Base-by-base conservation (phyloP, 2,797 vertebrate genomes). In the Falco rusticolus region DNA sequence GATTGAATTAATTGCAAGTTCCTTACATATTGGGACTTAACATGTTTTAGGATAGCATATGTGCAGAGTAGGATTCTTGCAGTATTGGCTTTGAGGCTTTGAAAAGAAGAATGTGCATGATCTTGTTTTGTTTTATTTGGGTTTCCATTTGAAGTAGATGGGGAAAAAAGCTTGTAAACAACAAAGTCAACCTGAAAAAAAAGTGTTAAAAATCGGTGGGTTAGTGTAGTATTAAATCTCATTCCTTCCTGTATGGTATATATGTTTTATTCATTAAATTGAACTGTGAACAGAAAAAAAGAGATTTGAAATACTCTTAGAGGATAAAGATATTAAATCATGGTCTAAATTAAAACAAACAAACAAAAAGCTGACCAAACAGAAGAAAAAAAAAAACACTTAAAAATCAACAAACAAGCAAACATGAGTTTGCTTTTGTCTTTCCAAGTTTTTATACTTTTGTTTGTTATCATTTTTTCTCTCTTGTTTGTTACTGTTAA, bases 41-140 rank as follows among this genome's bases (percentile, higher is more conserved):
- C 0, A 0, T 24, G 2, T 48, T 78, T 79, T 69, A 57, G 29
- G 12, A 33, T 10, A 61, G 2, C 5, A 3, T 48, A 37, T 13
- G 5, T n/a, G 22, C 41, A 56, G 9, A 65, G 29, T 19, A 56
- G n/a, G 7, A 28, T 76, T 59, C 28, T 71, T 76, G 8, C 9
- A 47, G 45, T 9, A 31, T 7, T 20, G 9, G 2, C 3, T 4
- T 41, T 87, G 48, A 79, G 9, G 2, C 3, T 4, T 41, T 87
- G 48, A 79, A 71, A 19, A 82, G 20, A 68, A 48, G 9, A 77
- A 50, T 0, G 1, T 50, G 17, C 0, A 1, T 33, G 18, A 61
- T 16, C 13, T 16, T 57, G 10, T 7, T 65, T 21, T 28, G 48
- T 50, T 75, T 60, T 54, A 1, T 69, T 74, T 89, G 12, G 13